These are phyloP conservation scores for Notocelia uddmanniana DNA, from an alignment of 2,888 invertebrate species.

Conservation along the genomic window DNA sequence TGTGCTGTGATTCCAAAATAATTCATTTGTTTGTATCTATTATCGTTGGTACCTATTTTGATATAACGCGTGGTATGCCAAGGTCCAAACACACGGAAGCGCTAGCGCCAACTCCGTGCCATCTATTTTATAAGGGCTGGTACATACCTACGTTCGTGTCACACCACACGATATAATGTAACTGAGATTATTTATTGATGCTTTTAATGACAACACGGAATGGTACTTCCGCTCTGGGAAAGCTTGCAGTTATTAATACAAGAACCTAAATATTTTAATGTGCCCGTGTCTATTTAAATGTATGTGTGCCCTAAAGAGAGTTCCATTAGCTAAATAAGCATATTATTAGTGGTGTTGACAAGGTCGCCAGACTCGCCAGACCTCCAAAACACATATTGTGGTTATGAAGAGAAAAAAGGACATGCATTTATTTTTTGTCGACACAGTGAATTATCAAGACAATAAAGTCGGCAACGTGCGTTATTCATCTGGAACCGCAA, in stretches of 20 bases:
- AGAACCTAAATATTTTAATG: not conserved
- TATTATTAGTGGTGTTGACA: too few species aligned
- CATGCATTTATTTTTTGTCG: too few species aligned
- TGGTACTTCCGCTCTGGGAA: not conserved
- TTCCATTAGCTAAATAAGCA: too few species aligned
- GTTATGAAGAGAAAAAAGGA: too few species aligned
- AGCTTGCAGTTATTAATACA: not conserved
- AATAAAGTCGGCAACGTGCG: too few species aligned
- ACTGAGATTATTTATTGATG: constrained; percentile 20
- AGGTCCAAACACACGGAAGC: constrained; percentile 38
- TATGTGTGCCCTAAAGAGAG: too few species aligned
- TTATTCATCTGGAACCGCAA: too few species aligned
- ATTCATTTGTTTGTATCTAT: constrained; percentile 41
- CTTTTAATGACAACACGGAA: constrained; percentile 5
- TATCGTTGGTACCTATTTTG: constrained; percentile 18
- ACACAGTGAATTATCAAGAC: too few species aligned
- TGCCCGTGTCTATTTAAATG: too few species aligned
- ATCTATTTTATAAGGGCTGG: constrained; percentile 37
- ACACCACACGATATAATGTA: constrained; percentile 8
- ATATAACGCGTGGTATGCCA: constrained; percentile 33
- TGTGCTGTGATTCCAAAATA: constrained; percentile 2
- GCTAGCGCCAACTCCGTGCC: constrained; percentile 7
- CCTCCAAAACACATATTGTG: too few species aligned
- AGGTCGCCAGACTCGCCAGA: too few species aligned
- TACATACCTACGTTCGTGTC: not conserved